Percentiles rank a stretch among this genome's conserved stretches.
phyloP scores from a whole-genome alignment of 2,797 vertebrate genomes.

The Neosilurus mollespiculum region DNA sequence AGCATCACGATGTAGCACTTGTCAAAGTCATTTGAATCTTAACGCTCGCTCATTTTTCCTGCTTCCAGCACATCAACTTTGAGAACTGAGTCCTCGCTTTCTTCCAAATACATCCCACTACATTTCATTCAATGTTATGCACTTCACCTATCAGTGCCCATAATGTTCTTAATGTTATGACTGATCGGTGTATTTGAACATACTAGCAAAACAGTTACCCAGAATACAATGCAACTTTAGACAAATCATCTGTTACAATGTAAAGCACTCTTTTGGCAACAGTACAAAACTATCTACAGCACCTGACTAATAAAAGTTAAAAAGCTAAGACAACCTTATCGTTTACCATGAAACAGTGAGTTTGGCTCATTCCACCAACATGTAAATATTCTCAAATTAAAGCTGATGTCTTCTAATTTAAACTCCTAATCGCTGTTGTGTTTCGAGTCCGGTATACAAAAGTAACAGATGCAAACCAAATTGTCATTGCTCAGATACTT shows the following conservation, averaged over 20 bases:
- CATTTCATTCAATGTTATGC: too few relatives aligned
- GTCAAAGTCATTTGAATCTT: too few relatives aligned
- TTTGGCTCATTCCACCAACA: neutral
- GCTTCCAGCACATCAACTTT: too few relatives aligned
- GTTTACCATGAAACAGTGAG: neutral
- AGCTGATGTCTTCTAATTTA: constrained; percentile 3
- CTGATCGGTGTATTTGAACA: too few relatives aligned
- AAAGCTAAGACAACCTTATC: neutral
- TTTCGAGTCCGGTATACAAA: constrained; percentile 2
- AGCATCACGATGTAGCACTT: too few relatives aligned
- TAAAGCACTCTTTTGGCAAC: neutral
- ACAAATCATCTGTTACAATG: neutral
- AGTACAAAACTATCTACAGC: neutral
- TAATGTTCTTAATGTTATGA: too few relatives aligned
- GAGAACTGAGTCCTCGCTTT: too few relatives aligned
- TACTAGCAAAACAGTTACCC: neutral
- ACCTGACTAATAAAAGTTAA: neutral
- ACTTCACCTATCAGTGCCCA: too few relatives aligned
- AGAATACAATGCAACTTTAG: neutral
- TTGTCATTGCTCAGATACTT: neutral
- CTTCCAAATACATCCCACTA: too few relatives aligned
- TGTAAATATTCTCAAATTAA: constrained; percentile 6
- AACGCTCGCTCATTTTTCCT: too few relatives aligned
- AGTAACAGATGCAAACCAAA: constrained; percentile 16
- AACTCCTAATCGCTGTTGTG: neutral